phyloP scores from a whole-genome alignment of 1,140 invertebrate genomes.

The Drosophila biarmipes region DNA sequence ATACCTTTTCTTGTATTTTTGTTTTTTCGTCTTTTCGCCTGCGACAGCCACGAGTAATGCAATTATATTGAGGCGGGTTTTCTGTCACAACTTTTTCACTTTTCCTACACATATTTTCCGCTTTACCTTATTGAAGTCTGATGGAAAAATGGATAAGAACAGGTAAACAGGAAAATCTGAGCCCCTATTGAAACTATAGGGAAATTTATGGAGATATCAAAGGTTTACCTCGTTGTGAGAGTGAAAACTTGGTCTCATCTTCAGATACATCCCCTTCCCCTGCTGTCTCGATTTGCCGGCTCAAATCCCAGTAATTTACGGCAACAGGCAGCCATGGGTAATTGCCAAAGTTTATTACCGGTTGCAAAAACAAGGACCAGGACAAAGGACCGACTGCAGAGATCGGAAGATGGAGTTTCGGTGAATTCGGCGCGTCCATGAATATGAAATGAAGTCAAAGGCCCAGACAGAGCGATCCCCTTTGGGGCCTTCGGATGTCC shows the following conservation, averaged over 20 bases:
- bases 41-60: slow-evolving; percentile 71
- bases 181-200: slow-evolving; percentile 12
- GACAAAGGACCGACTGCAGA: slow-evolving; percentile 18
- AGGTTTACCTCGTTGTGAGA: slow-evolving; percentile 9
- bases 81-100: slow-evolving; percentile 70
- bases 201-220: slow-evolving; percentile 19
- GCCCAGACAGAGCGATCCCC: slow-evolving; percentile 18
- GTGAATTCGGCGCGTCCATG: slow-evolving; percentile 65
- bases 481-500: slow-evolving; percentile 13
- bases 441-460: slow-evolving; percentile 71
- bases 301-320: slow-evolving; percentile 48
- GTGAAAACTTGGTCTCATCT: slow-evolving; percentile 24
- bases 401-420: slow-evolving; percentile 50
- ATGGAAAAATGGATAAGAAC: slow-evolving; percentile 22
- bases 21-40: slow-evolving; percentile 35
- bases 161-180: slow-evolving; percentile 13
- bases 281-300: slow-evolving; percentile 6
- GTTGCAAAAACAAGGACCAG: slow-evolving; percentile 30
- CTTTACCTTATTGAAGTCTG: slow-evolving; percentile 46
- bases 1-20: slow-evolving; percentile 6
- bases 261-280: background rate
- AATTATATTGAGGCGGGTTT: slow-evolving; percentile 76
- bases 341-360: slow-evolving; percentile 80
- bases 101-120: slow-evolving; percentile 33
- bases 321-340: slow-evolving; percentile 71